A percentile compares a stretch with the other conserved stretches of the same genome.
phyloP scores from a whole-genome alignment of 2,797 vertebrate species.

The Alauda arvensis region DNA sequence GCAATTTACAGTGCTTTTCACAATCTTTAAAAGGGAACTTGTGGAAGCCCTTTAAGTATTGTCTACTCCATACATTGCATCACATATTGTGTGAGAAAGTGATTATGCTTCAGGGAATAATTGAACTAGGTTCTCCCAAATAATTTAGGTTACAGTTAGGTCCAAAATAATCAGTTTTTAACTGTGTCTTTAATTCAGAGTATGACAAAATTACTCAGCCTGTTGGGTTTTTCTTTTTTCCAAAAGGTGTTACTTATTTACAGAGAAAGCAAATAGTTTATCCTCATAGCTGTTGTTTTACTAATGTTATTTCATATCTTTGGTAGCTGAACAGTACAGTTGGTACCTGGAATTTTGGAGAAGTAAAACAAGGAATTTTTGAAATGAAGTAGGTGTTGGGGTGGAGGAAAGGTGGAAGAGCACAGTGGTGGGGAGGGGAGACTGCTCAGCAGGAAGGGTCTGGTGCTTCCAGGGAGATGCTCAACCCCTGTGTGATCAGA shows the following conservation, averaged over 20 bases:
- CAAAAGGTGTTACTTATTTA: not conserved
- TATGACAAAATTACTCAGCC: not conserved
- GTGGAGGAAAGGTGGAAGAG: not conserved
- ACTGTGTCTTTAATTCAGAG: not conserved
- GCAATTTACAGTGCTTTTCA: not conserved
- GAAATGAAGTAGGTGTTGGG: not conserved
- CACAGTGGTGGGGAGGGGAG: not conserved
- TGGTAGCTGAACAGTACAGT: not conserved
- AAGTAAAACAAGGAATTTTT: not conserved
- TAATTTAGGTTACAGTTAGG: not conserved
- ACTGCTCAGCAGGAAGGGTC: not conserved
- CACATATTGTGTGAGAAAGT: not conserved
- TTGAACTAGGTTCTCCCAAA: not conserved
- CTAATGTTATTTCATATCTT: not conserved
- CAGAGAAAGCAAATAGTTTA: not conserved
- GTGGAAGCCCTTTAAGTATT: not conserved
- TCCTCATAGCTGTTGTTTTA: not conserved
- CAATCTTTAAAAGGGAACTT: not conserved
- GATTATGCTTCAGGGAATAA: not conserved
- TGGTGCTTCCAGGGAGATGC: not conserved
- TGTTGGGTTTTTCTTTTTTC: not conserved
- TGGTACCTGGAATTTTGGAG: not conserved
- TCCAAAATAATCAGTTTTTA: not conserved
- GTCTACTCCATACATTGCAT: not conserved
- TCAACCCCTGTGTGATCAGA: fast-evolving